Conservation (phyloP, 2,888 invertebrate genomes). For the Cosmia trapezina region DNA sequence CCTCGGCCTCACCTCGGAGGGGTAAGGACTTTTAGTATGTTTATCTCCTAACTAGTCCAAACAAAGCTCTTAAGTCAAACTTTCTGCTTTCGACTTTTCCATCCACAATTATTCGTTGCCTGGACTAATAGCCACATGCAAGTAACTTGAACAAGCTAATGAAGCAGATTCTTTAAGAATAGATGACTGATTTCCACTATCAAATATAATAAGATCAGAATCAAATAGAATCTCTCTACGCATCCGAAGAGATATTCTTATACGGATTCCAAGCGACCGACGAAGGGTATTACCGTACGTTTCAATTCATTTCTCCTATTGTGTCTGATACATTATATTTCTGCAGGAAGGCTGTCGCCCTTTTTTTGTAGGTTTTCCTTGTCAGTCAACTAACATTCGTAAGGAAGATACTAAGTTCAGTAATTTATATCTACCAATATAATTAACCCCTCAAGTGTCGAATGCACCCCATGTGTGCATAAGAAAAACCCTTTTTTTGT, state of each 20-base stretch:
- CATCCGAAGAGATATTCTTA: conserved; percentile 21
- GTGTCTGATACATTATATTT: conserved; percentile 48
- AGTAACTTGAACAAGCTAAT: not conserved
- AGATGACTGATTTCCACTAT: conserved; percentile 32
- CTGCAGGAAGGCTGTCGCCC: conserved; percentile 7
- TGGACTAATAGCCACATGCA: no score
- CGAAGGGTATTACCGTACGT: conserved; percentile 26
- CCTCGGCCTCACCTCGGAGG: no score
- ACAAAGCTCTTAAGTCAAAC: no score
- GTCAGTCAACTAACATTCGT: not conserved
- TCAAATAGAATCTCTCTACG: conserved; percentile 3
- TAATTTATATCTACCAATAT: no score
- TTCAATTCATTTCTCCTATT: conserved; percentile 53
- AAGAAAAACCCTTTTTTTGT: no score
- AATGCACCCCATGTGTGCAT: no score
- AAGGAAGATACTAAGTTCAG: no score
- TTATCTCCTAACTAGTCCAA: no score
- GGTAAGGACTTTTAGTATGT: no score
- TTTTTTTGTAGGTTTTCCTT: conserved; percentile 20
- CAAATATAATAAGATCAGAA: conserved; percentile 34
- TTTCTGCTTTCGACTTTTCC: no score
- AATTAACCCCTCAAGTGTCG: no score
- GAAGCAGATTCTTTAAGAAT: conserved; percentile 13
- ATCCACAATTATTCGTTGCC: no score
- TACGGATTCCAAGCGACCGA: conserved; percentile 38